Conservation (phyloP, 1,140 invertebrate genomes). For the Drosophila ohnishii region DNA sequence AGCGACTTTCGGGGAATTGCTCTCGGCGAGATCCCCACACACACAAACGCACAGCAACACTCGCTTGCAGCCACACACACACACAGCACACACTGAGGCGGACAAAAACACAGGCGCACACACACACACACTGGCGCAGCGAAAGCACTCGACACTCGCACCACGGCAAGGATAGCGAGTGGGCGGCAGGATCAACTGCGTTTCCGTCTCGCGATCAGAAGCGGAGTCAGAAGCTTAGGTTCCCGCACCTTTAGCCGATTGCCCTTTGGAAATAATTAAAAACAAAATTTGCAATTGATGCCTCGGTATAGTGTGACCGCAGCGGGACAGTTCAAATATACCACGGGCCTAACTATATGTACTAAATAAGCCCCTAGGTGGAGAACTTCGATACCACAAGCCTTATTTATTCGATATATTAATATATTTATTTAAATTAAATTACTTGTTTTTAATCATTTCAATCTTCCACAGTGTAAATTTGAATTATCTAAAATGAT, state of each 20-base stretch:
- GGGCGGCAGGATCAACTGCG: constrained; percentile 14
- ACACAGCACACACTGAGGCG: constrained; percentile 5
- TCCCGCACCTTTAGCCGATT: constrained; percentile 1
- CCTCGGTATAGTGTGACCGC: constrained; percentile 8
- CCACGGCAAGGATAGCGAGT: constrained; percentile 17
- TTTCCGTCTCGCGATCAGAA: constrained; percentile 8
- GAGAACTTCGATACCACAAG: not conserved
- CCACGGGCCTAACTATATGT: not conserved
- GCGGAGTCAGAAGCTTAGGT: not conserved
- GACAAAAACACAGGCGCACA: constrained; percentile 33
- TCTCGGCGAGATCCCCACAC: constrained; percentile 14
- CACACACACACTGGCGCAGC: constrained; percentile 21
- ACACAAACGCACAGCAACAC: not conserved
- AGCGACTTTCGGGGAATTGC: constrained; percentile 21
- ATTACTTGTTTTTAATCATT: no score
- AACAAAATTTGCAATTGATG: constrained; percentile 22
- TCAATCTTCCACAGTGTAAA: no score
- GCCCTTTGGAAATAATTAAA: constrained; percentile 13
- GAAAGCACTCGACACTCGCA: constrained; percentile 19
- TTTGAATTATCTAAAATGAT: no score
- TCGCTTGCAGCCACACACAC: not conserved
- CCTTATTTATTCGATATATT: not conserved
- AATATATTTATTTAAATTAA: not conserved
- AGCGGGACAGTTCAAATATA: constrained; percentile 2
- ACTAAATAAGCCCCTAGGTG: not conserved